phyloP scores from a whole-genome alignment of 2,888 invertebrate genomes.

The Agriotes lineatus region DNA sequence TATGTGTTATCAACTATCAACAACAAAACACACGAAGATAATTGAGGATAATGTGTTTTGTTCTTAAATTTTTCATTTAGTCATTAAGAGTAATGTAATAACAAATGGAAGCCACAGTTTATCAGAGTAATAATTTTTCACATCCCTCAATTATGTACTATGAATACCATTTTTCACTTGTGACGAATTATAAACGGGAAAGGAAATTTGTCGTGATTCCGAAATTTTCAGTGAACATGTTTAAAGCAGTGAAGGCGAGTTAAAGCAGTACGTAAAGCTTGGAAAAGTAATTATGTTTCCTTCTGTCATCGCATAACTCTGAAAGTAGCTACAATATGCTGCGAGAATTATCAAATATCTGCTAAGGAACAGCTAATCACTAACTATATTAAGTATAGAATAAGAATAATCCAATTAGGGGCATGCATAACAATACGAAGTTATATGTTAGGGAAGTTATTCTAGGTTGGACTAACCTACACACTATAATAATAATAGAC shows the following conservation, averaged over 20 bases:
- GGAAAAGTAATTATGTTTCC: constrained; percentile 20
- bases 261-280: constrained; percentile 29
- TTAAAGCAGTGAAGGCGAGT: constrained; percentile 26
- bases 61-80: constrained; percentile 27
- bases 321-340: constrained; percentile 41
- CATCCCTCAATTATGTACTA: constrained; percentile 38
- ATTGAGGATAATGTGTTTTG: constrained; percentile 32
- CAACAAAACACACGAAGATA: constrained; percentile 14
- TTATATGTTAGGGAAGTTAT: constrained; percentile 65
- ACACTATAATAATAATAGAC: constrained; percentile 64
- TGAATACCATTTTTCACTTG: constrained; percentile 2
- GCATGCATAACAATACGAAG: constrained; percentile 65
- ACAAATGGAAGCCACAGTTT: constrained; percentile 43
- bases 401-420: constrained; percentile 62
- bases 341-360: constrained; percentile 51
- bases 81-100: constrained; percentile 21
- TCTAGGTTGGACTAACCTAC: constrained; percentile 65
- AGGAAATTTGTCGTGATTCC: constrained; percentile 11
- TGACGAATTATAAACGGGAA: neutral
- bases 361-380: constrained; percentile 63
- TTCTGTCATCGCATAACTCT: constrained; percentile 29
- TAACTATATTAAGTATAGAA: constrained; percentile 63
- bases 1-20: constrained; percentile 2
- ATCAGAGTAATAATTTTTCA: constrained; percentile 36
- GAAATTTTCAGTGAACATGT: constrained; percentile 12